Evolutionary conservation across 2,888 invertebrate species (phyloP).

Genomic region (Alloplasta piceator): DNA sequence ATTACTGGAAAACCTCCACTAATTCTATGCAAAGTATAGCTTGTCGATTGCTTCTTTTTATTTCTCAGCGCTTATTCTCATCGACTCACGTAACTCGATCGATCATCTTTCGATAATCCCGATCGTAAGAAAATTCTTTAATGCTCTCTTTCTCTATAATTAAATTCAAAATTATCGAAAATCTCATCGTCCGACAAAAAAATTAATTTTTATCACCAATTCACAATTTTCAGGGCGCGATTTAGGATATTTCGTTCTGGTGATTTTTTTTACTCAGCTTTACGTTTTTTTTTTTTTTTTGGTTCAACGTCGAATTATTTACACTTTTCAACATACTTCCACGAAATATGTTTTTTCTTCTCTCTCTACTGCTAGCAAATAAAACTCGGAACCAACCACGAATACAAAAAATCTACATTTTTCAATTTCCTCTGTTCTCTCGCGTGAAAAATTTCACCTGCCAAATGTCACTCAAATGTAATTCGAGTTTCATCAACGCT

Average conservation of each 20-base stretch:
- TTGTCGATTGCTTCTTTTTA: slow-evolving; percentile 85
- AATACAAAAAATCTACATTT: slow-evolving; percentile 17
- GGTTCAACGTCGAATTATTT: slow-evolving; percentile 48
- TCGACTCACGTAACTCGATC: too few relatives aligned
- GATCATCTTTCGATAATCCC: too few relatives aligned
- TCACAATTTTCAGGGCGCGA: too few relatives aligned
- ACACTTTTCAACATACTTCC: slow-evolving; percentile 40
- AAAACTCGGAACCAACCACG: slow-evolving; percentile 29
- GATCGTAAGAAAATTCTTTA: neutral
- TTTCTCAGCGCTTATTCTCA: too few relatives aligned
- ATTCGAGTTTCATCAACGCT: neutral
- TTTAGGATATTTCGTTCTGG: too few relatives aligned
- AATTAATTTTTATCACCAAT: too few relatives aligned
- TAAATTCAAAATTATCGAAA: neutral
- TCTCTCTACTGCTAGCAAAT: slow-evolving; percentile 5
- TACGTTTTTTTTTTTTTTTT: too few relatives aligned
- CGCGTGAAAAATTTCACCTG: neutral
- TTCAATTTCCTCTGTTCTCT: neutral
- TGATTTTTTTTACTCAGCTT: too few relatives aligned
- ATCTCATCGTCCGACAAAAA: too few relatives aligned
- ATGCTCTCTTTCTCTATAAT: slow-evolving; percentile 20
- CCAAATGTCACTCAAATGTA: neutral
- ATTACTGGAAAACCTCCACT: slow-evolving; percentile 92
- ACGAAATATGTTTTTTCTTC: slow-evolving; percentile 18
- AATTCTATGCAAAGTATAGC: slow-evolving; percentile 97